Evolutionary conservation across 2,797 vertebrate genomes (phyloP).

Genomic region (Nyctalus aviator): DNA sequence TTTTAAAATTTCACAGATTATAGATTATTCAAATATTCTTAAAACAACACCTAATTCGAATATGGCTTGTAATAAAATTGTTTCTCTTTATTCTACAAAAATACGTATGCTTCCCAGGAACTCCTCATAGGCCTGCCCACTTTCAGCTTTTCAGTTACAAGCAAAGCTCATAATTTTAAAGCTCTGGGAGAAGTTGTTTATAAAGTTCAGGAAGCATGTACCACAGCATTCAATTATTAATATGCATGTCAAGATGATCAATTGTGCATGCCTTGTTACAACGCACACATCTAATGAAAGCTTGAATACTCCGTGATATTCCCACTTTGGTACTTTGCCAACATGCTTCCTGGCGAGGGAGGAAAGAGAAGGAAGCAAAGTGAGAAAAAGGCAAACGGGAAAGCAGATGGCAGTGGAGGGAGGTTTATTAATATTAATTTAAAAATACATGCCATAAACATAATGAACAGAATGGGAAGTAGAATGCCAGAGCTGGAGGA

Average conservation of each 20-base stretch:
- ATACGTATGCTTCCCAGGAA: constrained; percentile 60
- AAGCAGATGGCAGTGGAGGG: neutral
- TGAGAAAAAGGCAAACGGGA: neutral
- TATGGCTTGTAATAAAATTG: constrained; percentile 49
- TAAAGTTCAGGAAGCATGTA: constrained; percentile 59
- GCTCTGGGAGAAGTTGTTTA: constrained; percentile 62
- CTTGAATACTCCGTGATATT: constrained; percentile 55
- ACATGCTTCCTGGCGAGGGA: constrained; percentile 13
- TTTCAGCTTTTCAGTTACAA: constrained; percentile 49
- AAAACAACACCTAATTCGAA: constrained; percentile 36
- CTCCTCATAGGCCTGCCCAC: constrained; percentile 38
- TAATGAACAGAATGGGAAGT: neutral
- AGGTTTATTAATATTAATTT: constrained; percentile 18
- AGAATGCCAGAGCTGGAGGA: neutral
- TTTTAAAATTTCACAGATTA: neutral
- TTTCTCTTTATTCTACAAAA: constrained; percentile 48
- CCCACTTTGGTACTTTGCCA: constrained; percentile 29
- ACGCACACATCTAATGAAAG: constrained; percentile 41
- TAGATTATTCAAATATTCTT: constrained; percentile 49
- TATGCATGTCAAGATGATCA: constrained; percentile 68
- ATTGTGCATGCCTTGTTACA: constrained; percentile 60
- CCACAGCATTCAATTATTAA: constrained; percentile 62
- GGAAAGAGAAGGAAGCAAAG: neutral
- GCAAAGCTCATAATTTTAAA: constrained; percentile 61
- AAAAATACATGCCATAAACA: neutral